Base-by-base conservation (phyloP, 2,113 vertebrate species). In the Todiramphus saurophagus region DNA sequence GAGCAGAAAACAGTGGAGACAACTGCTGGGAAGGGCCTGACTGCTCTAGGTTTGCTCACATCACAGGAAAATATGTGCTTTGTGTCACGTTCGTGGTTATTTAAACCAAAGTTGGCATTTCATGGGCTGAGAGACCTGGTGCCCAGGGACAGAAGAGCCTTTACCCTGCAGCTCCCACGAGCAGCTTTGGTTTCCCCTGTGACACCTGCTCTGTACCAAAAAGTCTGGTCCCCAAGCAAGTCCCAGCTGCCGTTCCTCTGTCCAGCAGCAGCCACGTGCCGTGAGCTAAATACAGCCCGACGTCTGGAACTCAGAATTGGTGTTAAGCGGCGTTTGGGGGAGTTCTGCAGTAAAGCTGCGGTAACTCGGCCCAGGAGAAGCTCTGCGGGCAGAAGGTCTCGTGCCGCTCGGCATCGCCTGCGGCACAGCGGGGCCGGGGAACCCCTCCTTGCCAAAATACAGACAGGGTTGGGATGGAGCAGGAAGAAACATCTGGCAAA, bases 351-450 rank as follows among this genome's bases (percentile, higher is more conserved):
- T 8, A 75, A 78, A 31, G 13, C 63, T 35, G 9, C 1, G 0
- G 17, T 20, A 30, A 43, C 31, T 24, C 25, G 9, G 24, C 33
- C 39, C 41, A 24, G 0, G 2, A 64, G 43, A 30, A 30, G 48
- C 11, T 56, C 9, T 24, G 39, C 1, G 3, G 72, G 25, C 19
- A 62, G 16, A 62, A 76, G n/a, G 27, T 44, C 37, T 88, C 20
- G 12, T 7, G 28, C 62, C 33, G 19, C 46, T 60, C 1, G 8
- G 62, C 43, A 73, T 5, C 25, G 28, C 70, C 78, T 43, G 64
- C 35, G 18, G 41, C 50, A 1, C 43, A 46, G 50, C 0, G 0
- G n/a, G n/a, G 30, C 1, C 1, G 19, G 7, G 27, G 19, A 59
- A 33, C 62, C 21, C 37, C 56, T 35, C 25, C 30, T 15, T 7